A percentile compares a stretch with the other conserved stretches of the same genome.
These are phyloP conservation scores for Drosophila sechellia DNA, from an alignment of 1,140 invertebrate species.

Conservation along the genomic window DNA sequence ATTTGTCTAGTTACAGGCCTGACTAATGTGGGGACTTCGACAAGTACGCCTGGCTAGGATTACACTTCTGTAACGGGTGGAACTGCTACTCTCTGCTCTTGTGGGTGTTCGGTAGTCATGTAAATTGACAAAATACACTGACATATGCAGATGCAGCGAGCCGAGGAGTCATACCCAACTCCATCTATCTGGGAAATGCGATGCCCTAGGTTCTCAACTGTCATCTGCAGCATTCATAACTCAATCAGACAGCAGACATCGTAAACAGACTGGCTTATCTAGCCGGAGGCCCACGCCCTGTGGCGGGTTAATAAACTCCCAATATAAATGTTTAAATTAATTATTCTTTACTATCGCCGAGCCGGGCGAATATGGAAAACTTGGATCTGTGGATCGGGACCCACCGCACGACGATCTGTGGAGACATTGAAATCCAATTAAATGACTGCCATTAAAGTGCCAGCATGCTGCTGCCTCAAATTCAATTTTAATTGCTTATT, in stretches of 20 bases:
- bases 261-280: slow-evolving; percentile 53
- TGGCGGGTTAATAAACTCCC: slow-evolving; percentile 66
- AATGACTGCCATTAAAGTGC: slow-evolving; percentile 69
- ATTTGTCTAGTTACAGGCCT: slow-evolving; percentile 56
- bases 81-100: background rate
- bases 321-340: slow-evolving; percentile 81
- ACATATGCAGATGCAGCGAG: slow-evolving; percentile 2
- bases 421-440: slow-evolving; percentile 81
- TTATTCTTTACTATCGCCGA: slow-evolving; percentile 71
- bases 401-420: slow-evolving; percentile 52
- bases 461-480: slow-evolving; percentile 70
- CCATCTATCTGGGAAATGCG: slow-evolving; percentile 24
- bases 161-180: background rate
- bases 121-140: slow-evolving; percentile 43
- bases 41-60: slow-evolving; percentile 12
- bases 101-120: slow-evolving; percentile 48
- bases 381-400: slow-evolving; percentile 28
- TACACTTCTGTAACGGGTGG: slow-evolving; percentile 10
- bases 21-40: slow-evolving; percentile 56
- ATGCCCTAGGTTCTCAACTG: slow-evolving; percentile 14
- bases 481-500: slow-evolving; percentile 79
- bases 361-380: slow-evolving; percentile 16
- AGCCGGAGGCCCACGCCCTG: slow-evolving; percentile 27
- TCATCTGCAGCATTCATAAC: slow-evolving; percentile 65
- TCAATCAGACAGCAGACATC: slow-evolving; percentile 51